Percentiles rank a stretch among this genome's conserved stretches.
Conservation (phyloP, 2,888 invertebrate species). For the Troilus luridus region DNA sequence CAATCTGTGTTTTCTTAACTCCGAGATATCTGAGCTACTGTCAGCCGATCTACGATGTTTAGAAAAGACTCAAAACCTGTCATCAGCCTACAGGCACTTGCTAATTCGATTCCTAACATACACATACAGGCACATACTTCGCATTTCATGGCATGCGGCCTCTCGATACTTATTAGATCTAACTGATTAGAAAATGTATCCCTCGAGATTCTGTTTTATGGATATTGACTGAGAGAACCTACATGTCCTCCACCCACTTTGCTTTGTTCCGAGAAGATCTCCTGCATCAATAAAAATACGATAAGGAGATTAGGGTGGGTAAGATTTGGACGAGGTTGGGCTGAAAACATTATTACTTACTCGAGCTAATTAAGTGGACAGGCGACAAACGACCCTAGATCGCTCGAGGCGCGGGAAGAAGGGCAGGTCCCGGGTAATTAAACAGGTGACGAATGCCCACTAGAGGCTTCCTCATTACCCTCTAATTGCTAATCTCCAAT, state of each 20-base stretch:
- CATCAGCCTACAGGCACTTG: too few relatives aligned
- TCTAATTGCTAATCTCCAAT: slow-evolving; percentile 16
- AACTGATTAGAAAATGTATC: too few relatives aligned
- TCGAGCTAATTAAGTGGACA: neutral
- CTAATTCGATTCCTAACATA: too few relatives aligned
- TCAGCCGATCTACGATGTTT: too few relatives aligned
- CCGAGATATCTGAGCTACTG: too few relatives aligned
- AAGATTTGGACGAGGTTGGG: neutral
- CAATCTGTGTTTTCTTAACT: too few relatives aligned
- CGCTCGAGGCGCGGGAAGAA: neutral
- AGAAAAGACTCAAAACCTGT: too few relatives aligned
- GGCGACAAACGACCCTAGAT: neutral
- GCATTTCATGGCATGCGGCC: too few relatives aligned
- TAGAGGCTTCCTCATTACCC: neutral
- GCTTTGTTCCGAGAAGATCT: neutral
- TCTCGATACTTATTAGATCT: too few relatives aligned
- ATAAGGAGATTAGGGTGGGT: neutral
- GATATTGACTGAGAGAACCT: neutral
- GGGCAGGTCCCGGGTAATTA: slow-evolving; percentile 5
- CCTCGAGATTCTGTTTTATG: too few relatives aligned
- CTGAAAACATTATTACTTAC: slow-evolving; percentile 11
- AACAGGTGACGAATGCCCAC: slow-evolving; percentile 5
- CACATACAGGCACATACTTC: too few relatives aligned
- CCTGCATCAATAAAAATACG: neutral
- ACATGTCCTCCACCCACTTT: neutral